Conservation (phyloP, 2,888 invertebrate species). For the Caenorhabditis doughertyi region DNA sequence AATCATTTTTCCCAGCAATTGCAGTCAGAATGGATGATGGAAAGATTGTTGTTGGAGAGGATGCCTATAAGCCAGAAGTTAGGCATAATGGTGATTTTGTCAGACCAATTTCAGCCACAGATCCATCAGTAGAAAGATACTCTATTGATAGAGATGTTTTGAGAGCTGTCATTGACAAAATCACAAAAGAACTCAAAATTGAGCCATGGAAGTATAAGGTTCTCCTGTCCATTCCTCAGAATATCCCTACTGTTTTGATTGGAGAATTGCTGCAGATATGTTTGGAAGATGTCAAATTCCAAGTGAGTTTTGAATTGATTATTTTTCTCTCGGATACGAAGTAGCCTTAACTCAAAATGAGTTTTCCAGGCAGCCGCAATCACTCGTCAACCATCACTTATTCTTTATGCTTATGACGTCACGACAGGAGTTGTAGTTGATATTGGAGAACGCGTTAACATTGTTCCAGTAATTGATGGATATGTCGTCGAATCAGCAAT, state of each 20-base stretch:
- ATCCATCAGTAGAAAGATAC: constrained; percentile 84
- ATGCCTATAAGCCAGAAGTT: constrained; percentile 76
- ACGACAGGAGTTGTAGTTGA: constrained; percentile 86
- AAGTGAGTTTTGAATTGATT: constrained; percentile 50
- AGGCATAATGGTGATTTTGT: constrained; percentile 83
- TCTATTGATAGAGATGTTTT: constrained; percentile 84
- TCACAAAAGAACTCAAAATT: constrained; percentile 85
- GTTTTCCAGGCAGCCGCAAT: constrained; percentile 83
- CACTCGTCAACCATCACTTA: constrained; percentile 85
- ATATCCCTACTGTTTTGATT: constrained; percentile 76
- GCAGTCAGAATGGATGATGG: constrained; percentile 74
- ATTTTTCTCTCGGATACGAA: too few relatives aligned
- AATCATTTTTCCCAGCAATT: constrained; percentile 85
- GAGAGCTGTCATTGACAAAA: constrained; percentile 84
- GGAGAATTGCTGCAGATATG: constrained; percentile 83
- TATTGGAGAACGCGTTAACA: constrained; percentile 86
- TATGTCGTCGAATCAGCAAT: constrained; percentile 85
- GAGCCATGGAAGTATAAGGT: constrained; percentile 84
- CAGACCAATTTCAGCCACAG: constrained; percentile 84
- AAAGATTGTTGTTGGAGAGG: constrained; percentile 76
- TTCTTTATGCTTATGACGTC: constrained; percentile 86
- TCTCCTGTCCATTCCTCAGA: constrained; percentile 80
- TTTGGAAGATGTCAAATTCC: constrained; percentile 76
- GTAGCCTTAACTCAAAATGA: background rate
- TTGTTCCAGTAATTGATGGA: constrained; percentile 86